These are phyloP conservation scores for Acropternis orthonyx DNA, from an alignment of 2,797 vertebrate species.

Conservation along the genomic window DNA sequence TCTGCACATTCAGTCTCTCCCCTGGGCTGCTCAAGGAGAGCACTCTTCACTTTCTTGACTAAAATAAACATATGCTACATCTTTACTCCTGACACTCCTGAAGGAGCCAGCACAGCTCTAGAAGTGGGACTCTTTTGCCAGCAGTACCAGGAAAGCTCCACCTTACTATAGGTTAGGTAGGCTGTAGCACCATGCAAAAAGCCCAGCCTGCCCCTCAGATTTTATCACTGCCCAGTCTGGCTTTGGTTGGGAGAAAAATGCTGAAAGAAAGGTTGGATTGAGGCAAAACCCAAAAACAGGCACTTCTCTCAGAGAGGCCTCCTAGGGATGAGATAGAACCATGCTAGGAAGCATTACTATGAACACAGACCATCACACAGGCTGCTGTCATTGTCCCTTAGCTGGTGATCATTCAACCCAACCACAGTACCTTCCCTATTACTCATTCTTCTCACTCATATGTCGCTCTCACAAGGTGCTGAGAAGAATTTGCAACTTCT, in stretches of 20 bases:
- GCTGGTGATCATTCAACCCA: fast-evolving
- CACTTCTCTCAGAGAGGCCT: background rate
- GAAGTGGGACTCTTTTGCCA: background rate
- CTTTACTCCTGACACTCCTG: background rate
- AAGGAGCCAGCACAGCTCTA: background rate
- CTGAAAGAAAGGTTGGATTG: fast-evolving
- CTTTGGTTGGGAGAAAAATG: background rate
- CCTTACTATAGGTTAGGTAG: background rate
- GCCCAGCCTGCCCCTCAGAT: background rate
- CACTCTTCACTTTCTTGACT: background rate
- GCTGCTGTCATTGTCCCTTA: background rate
- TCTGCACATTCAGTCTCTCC: background rate
- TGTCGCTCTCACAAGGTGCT: fast-evolving
- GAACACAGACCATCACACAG: background rate
- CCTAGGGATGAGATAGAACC: background rate
- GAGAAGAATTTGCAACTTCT: background rate
- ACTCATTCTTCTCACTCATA: background rate
- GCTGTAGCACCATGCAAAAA: background rate
- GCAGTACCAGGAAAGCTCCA: background rate
- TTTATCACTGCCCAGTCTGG: background rate
- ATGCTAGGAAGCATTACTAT: background rate
- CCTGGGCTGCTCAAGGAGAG: background rate
- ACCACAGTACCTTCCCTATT: background rate
- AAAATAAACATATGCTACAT: background rate
- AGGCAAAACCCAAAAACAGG: background rate